Percentiles rank a stretch among this genome's conserved stretches.
phyloP scores from a whole-genome alignment of 1,140 invertebrate genomes.

The Orussus abietinus region DNA sequence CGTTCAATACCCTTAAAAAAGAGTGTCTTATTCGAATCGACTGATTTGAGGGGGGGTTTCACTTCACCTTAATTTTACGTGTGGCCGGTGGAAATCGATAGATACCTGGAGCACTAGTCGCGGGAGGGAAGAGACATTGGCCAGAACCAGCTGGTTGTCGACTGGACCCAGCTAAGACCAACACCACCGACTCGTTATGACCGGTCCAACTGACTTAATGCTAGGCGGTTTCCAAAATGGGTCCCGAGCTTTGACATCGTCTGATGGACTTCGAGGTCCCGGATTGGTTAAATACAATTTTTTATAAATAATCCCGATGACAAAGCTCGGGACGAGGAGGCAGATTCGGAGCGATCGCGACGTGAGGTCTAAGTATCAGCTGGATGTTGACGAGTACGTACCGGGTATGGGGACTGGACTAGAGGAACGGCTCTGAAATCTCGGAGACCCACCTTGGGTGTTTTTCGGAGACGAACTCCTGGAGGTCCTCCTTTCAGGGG shows the following conservation, averaged over 20 bases:
- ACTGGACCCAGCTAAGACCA: constrained; percentile 47
- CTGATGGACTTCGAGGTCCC: too few species aligned
- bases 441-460: constrained; percentile 53
- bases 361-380: too few species aligned
- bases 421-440: constrained; percentile 57
- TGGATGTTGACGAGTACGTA: constrained; percentile 31
- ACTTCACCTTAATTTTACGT: too few species aligned
- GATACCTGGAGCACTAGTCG: constrained; percentile 48
- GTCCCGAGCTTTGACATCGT: too few species aligned
- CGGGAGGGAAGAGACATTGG: constrained; percentile 44
- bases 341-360: too few species aligned
- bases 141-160: constrained; percentile 46
- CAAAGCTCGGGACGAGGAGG: too few species aligned
- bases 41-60: too few species aligned
- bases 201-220: not conserved
- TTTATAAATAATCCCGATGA: too few species aligned
- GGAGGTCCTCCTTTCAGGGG: constrained; percentile 61
- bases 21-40: too few species aligned
- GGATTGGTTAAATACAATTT: too few species aligned
- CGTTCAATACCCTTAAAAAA: too few species aligned
- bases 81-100: constrained; percentile 31
- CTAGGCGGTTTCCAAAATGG: too few species aligned
- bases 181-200: constrained; percentile 30
- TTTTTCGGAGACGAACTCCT: constrained; percentile 63
- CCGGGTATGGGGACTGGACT: constrained; percentile 62